A percentile compares a stretch with the other conserved stretches of the same genome.
Conservation (phyloP, 1,140 invertebrate genomes). For the Elysia chlorotica region DNA sequence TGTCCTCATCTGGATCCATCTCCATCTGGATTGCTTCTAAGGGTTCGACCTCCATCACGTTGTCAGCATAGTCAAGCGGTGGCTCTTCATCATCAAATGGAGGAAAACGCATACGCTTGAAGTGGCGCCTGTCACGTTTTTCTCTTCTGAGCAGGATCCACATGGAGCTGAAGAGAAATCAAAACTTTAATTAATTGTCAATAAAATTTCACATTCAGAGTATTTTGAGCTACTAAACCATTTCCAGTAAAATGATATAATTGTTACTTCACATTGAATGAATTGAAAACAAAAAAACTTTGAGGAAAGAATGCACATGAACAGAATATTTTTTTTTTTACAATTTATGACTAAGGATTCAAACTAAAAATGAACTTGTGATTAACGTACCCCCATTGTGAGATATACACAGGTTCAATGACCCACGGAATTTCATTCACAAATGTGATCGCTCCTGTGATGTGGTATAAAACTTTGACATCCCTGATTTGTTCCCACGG, state of each 20-base stretch:
- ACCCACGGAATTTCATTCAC: conserved; percentile 99
- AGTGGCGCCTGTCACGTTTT: conserved; percentile 97
- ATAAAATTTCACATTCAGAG: no score
- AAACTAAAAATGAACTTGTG: no score
- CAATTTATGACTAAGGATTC: no score
- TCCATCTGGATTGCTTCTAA: conserved; percentile 99
- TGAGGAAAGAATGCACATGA: no score
- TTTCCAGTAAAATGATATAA: no score
- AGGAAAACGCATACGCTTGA: conserved; percentile 99
- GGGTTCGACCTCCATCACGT: conserved; percentile 98
- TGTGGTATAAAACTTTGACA: conserved; percentile 96
- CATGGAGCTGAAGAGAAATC: conserved; percentile 80
- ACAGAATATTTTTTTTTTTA: no score
- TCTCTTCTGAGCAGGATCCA: conserved; percentile 99
- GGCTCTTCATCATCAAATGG: conserved; percentile 99
- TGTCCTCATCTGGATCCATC: conserved; percentile 94
- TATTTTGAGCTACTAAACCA: no score
- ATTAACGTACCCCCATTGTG: conserved; percentile 97
- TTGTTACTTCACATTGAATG: no score
- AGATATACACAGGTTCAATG: conserved; percentile 98
- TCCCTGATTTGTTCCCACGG: conserved; percentile 99
- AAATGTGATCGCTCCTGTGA: conserved; percentile 99
- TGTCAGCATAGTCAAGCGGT: conserved; percentile 98
- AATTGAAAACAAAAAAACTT: no score
- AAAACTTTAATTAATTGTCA: no score